These are phyloP conservation scores for Zygaena filipendulae DNA, from an alignment of 2,888 invertebrate species.

Conservation along the genomic window DNA sequence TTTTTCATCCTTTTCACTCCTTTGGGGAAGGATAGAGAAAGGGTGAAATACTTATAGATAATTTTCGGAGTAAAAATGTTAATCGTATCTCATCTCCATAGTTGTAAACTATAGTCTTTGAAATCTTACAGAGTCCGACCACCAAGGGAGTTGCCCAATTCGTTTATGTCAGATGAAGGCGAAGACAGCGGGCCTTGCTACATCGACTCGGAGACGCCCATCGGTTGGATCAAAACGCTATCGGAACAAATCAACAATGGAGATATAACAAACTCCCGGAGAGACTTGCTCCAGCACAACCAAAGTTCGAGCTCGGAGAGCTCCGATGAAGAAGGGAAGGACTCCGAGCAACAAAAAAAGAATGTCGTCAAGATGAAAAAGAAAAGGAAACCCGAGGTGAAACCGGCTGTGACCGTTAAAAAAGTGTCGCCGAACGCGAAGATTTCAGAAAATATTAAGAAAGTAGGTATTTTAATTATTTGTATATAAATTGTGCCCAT, in stretches of 20 bases:
- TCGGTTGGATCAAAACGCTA: constrained; percentile 51
- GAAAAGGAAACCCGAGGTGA: constrained; percentile 34
- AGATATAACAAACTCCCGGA: constrained; percentile 48
- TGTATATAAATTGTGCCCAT: too few species aligned
- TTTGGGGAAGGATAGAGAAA: too few species aligned
- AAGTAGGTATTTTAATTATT: constrained; percentile 25
- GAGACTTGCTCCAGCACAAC: constrained; percentile 59
- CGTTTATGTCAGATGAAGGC: constrained; percentile 53
- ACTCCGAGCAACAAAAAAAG: constrained; percentile 19
- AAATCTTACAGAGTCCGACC: constrained; percentile 57
- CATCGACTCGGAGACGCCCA: constrained; percentile 53
- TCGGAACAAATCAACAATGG: constrained; percentile 47
- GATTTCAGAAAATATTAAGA: constrained; percentile 41
- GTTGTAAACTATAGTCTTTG: too few species aligned
- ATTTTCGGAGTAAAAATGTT: too few species aligned
- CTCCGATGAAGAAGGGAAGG: constrained; percentile 31
- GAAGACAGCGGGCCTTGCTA: constrained; percentile 61
- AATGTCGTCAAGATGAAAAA: constrained; percentile 30
- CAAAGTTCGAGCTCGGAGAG: constrained; percentile 44
- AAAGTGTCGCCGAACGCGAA: constrained; percentile 23
- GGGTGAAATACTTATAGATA: too few species aligned
- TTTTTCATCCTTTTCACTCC: too few species aligned
- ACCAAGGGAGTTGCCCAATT: constrained; percentile 64
- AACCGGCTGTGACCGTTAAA: constrained; percentile 14
- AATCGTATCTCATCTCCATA: too few species aligned